Evolutionary conservation across 2,888 invertebrate genomes (phyloP).

Genomic region (Mythimna lalbum): DNA sequence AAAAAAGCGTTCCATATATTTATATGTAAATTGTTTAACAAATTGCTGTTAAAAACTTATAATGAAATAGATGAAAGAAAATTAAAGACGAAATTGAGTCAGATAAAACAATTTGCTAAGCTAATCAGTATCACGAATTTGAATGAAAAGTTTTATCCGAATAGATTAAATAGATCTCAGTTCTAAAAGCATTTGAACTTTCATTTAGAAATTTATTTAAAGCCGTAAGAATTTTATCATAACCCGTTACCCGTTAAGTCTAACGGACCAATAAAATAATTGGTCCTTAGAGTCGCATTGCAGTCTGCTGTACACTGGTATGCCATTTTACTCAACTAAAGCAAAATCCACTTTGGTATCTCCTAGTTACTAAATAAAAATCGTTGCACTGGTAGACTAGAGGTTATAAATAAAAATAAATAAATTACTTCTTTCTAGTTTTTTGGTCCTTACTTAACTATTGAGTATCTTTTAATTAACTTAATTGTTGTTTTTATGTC

Average conservation of each 20-base stretch:
- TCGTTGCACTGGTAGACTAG: neutral
- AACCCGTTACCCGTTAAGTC: slow-evolving; percentile 4
- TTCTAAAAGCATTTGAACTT: slow-evolving; percentile 3
- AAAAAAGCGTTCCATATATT: no score
- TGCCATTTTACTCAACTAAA: slow-evolving; percentile 8
- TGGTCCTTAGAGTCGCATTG: slow-evolving; percentile 21
- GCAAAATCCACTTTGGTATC: slow-evolving; percentile 3
- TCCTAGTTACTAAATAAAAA: neutral
- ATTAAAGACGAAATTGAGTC: neutral
- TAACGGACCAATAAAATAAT: slow-evolving; percentile 6
- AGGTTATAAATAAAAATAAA: neutral
- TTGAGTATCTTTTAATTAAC: no score
- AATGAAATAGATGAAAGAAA: neutral
- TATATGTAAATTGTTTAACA: neutral
- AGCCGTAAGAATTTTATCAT: slow-evolving; percentile 5
- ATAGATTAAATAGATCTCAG: neutral
- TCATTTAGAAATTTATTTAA: slow-evolving; percentile 13
- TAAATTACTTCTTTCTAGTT: no score
- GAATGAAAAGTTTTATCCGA: neutral
- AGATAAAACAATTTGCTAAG: slow-evolving; percentile 9
- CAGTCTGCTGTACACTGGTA: neutral
- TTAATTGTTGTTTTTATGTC: no score
- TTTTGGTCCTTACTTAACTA: no score
- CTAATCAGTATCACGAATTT: neutral
- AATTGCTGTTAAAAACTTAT: slow-evolving; percentile 1